phyloP scores from a whole-genome alignment of 2,113 vertebrate species.

The Dicentrarchus labrax region DNA sequence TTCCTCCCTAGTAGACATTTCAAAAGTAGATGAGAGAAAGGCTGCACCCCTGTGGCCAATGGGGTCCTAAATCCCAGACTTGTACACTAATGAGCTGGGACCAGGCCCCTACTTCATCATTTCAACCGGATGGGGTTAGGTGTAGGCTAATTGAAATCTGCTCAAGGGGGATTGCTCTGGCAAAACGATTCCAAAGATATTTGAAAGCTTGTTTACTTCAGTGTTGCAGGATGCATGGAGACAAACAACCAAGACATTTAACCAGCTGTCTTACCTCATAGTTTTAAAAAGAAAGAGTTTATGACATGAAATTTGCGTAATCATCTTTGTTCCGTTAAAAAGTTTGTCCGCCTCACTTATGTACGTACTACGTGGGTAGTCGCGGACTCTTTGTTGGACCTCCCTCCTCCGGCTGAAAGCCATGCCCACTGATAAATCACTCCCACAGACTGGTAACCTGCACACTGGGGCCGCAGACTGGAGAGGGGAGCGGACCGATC shows the following conservation, averaged over 20 bases:
- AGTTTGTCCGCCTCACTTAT: not conserved
- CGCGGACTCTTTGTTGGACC: slow-evolving; percentile 31
- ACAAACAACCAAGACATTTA: not conserved
- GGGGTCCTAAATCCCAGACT: not conserved
- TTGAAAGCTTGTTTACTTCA: slow-evolving; percentile 1
- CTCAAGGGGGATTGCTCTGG: not conserved
- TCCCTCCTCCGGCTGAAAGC: slow-evolving; percentile 65
- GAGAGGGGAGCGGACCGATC: slow-evolving; percentile 37
- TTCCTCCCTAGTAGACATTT: not conserved
- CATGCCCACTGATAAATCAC: slow-evolving; percentile 79
- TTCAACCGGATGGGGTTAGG: not conserved
- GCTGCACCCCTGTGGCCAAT: not conserved
- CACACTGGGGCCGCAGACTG: slow-evolving; percentile 61
- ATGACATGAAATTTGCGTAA: not conserved
- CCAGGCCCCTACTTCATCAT: not conserved
- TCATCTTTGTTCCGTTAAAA: slow-evolving; percentile 8
- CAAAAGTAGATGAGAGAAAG: not conserved
- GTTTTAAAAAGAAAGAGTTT: not conserved
- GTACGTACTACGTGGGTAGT: slow-evolving; percentile 48
- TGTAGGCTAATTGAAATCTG: too few species aligned
- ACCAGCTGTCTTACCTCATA: not conserved
- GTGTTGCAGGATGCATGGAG: slow-evolving; percentile 19
- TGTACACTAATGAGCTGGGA: not conserved
- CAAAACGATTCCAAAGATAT: not conserved
- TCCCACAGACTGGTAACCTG: slow-evolving; percentile 61